A percentile compares a stretch with the other conserved stretches of the same genome.
Conservation (phyloP, 1,140 invertebrate genomes). For the Penaeus chinensis region DNA sequence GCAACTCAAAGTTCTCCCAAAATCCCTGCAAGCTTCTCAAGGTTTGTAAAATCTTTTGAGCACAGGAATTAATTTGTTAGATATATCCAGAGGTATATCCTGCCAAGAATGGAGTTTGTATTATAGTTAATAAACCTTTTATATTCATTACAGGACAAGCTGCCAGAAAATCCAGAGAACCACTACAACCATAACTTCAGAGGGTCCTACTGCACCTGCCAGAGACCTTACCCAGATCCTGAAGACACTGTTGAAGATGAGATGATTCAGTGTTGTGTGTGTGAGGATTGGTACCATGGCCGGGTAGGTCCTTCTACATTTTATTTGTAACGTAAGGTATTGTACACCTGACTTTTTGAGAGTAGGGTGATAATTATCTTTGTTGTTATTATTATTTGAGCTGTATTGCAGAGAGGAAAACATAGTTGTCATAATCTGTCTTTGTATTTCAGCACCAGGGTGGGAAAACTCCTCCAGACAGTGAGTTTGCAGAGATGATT, state of each 20-base stretch:
- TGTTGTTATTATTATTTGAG: background rate
- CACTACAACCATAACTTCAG: constrained; percentile 94
- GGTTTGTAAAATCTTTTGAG: constrained; percentile 32
- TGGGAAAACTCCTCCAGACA: constrained; percentile 64
- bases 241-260: constrained; percentile 83
- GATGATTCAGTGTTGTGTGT: constrained; percentile 97
- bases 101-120: background rate
- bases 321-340: constrained; percentile 13
- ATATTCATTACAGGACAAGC: constrained; percentile 70
- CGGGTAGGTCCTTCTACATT: constrained; percentile 68
- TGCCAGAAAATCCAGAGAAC: constrained; percentile 74
- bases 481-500: constrained; percentile 70
- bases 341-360: constrained; percentile 20
- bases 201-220: constrained; percentile 92
- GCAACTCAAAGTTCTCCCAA: constrained; percentile 83
- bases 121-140: background rate
- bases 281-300: constrained; percentile 98
- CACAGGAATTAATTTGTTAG: too few relatives aligned
- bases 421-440: constrained; percentile 1
- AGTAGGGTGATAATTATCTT: background rate
- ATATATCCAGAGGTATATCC: too few relatives aligned
- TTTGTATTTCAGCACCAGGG: constrained; percentile 75
- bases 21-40: constrained; percentile 65
- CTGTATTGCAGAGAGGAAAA: background rate
- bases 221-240: constrained; percentile 94